These are phyloP conservation scores for Oreochromis aureus DNA, from an alignment of 2,113 vertebrate genomes.

Conservation along the genomic window DNA sequence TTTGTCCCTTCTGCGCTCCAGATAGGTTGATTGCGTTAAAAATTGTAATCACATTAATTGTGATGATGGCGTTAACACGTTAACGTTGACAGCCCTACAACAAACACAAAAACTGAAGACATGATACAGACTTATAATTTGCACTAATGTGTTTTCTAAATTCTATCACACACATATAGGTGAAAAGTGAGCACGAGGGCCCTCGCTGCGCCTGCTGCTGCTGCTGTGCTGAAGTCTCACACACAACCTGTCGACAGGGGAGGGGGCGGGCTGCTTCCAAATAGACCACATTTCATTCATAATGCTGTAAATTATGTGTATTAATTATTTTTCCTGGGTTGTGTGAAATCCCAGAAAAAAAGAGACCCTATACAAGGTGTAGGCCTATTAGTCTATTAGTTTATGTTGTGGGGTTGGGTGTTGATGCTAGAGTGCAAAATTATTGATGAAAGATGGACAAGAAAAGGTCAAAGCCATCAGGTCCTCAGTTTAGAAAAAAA, in stretches of 20 bases:
- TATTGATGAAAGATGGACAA: background rate
- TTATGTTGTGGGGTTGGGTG: background rate
- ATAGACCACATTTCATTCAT: rapidly evolving
- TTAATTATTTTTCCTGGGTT: background rate
- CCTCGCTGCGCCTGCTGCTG: background rate
- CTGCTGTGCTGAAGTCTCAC: background rate
- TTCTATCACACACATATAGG: rapidly evolving
- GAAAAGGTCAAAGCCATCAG: background rate
- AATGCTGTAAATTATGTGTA: background rate
- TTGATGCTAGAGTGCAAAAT: background rate
- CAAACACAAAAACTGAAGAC: background rate
- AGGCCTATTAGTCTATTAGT: background rate
- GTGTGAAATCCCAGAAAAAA: background rate
- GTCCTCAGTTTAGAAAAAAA: background rate
- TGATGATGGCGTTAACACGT: rapidly evolving
- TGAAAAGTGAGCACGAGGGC: background rate
- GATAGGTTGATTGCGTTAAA: rapidly evolving
- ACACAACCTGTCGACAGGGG: background rate
- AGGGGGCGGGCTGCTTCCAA: background rate
- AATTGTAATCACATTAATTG: rapidly evolving
- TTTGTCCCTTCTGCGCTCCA: rapidly evolving
- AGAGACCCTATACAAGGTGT: background rate
- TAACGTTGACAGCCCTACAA: background rate
- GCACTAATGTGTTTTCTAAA: background rate
- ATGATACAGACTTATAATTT: background rate